A percentile compares a stretch with the other conserved stretches of the same genome.
Evolutionary conservation across 1,140 invertebrate species (phyloP).

Genomic region (Berghia stephanieae): DNA sequence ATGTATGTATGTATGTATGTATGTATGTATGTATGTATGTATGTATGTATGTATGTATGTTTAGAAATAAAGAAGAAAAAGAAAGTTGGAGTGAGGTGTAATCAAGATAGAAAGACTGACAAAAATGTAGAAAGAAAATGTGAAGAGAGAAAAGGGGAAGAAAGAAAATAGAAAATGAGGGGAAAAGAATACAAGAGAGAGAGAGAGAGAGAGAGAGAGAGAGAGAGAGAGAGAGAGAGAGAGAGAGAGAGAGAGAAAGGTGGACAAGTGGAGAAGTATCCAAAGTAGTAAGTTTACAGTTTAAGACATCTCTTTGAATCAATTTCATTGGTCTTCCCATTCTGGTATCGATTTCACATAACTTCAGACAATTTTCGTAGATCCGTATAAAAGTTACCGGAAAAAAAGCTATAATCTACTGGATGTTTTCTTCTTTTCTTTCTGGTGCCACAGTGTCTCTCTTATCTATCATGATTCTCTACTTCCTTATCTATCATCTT

Average conservation of each 20-base stretch:
- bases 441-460: too few species aligned
- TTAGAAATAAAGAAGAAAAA: conserved; percentile 1
- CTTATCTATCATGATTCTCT: too few species aligned
- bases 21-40: conserved; percentile 4
- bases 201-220: too few species aligned
- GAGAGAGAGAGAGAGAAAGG: background rate
- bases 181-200: too few species aligned
- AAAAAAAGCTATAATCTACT: background rate
- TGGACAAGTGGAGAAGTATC: background rate
- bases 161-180: too few species aligned
- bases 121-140: too few species aligned
- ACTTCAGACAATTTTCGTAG: background rate
- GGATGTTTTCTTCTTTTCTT: too few species aligned
- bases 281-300: background rate
- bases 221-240: conserved; percentile 26
- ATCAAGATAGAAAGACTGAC: background rate
- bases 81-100: background rate
- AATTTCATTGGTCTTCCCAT: background rate
- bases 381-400: background rate
- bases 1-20: background rate
- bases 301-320: background rate
- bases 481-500: too few species aligned
- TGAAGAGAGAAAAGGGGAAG: too few species aligned
- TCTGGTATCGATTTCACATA: too few species aligned
- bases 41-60: background rate